Evolutionary conservation across 2,888 invertebrate genomes (phyloP), one percentile per base, ranked within the genome.

Genomic region (Mellilla xanthometata): DNA sequence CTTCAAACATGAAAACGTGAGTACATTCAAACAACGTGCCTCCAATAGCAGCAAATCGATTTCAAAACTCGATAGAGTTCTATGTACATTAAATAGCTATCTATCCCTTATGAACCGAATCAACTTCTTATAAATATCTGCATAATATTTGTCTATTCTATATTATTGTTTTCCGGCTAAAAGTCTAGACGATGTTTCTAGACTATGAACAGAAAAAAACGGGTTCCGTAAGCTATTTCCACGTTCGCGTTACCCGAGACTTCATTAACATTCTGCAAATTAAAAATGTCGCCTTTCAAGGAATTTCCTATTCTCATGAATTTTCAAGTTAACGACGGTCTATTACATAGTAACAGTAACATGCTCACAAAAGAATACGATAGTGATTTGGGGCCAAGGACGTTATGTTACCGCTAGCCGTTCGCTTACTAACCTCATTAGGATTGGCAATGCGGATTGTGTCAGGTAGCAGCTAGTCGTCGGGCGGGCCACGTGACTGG

Each of bases 1-100:
- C 91, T 99, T 99, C 93, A 98, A 98, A 92, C 99, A 99, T 90
- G 99, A 99, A 91, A 99, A 99, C 91, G 99, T 99, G 90, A 95
- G 97, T 94, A 11, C 12, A 5, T 24, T n/a, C n/a, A n/a, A n/a
- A n/a, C n/a, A n/a, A n/a, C 15, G 15, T 19, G 15, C 15, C 5
- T 5, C 5, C 2, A 15, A 15, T 3, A 2, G 5, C 3, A 15
- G 15, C 15, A 15, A 2, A 15, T 2, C 15, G 5, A 15, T 15
- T 15, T 15, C 5, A 15, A 15, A 3, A 5, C 15, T 15, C 2
- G 5, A 15, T 15, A 3, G 3, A 2, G 15, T 15, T 15, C 5
- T 15, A 15, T 3, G 15, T 15, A n/a, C n/a, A n/a, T n/a, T n/a
- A n/a, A n/a, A n/a, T n/a, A n/a, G n/a, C n/a, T n/a, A n/a, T n/a